Evolutionary conservation across 2,888 invertebrate genomes (phyloP).

Genomic region (Cantharis lateralis): DNA sequence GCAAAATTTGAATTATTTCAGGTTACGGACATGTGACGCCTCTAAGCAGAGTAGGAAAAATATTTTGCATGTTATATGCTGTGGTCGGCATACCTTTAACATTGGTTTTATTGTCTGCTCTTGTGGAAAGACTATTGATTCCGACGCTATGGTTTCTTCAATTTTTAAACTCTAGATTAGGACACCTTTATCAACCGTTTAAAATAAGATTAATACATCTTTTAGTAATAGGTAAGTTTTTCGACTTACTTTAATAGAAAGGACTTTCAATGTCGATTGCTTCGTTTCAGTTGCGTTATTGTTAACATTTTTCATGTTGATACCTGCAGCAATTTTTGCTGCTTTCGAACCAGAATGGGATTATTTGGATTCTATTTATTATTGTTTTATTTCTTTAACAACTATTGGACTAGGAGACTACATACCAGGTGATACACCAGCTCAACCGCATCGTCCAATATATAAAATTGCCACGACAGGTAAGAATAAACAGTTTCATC

Average conservation of each 20-base stretch:
- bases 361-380: conserved; percentile 85
- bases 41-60: conserved; percentile 81
- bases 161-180: conserved; percentile 69
- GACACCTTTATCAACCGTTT: conserved; percentile 74
- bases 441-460: conserved; percentile 75
- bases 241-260: conserved; percentile 33
- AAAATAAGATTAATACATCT: conserved; percentile 79
- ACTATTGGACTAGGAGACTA: conserved; percentile 90
- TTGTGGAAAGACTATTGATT: conserved; percentile 79
- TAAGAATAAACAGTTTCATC: conserved; percentile 51
- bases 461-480: conserved; percentile 84
- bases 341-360: conserved; percentile 81
- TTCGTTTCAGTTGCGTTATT: conserved; percentile 59
- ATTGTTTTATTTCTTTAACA: conserved; percentile 88
- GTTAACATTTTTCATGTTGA: conserved; percentile 67
- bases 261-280: conserved; percentile 7
- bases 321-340: conserved; percentile 78
- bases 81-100: conserved; percentile 86
- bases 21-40: conserved; percentile 92
- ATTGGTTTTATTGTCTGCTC: conserved; percentile 78
- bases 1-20: conserved; percentile 49
- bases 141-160: conserved; percentile 75
- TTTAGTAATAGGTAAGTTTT: conserved; percentile 64
- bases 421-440: conserved; percentile 81
- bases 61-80: conserved; percentile 87